A percentile compares a stretch with the other conserved stretches of the same genome.
phyloP scores from a whole-genome alignment of 2,113 vertebrate species.

The Chloroceryle aenea region DNA sequence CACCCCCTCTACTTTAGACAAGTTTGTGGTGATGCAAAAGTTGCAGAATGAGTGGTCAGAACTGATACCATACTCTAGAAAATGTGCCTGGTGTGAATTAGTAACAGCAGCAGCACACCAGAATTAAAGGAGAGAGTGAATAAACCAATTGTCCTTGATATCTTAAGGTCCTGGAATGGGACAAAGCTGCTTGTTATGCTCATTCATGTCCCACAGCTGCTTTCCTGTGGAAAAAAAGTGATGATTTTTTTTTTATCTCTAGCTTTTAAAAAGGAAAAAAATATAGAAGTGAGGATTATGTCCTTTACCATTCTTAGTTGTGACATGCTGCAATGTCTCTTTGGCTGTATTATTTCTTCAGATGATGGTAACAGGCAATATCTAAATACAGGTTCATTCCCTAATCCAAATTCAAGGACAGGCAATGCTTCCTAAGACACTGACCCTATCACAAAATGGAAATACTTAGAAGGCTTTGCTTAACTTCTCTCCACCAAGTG shows the following conservation, averaged over 20 bases:
- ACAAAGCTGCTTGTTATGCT: not conserved
- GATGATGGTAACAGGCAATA: not conserved
- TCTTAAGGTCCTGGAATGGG: not conserved
- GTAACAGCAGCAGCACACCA: not conserved
- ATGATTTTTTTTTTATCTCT: not conserved
- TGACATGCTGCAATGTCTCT: not conserved
- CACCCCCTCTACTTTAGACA: accelerated
- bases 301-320: not conserved
- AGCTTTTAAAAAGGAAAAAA: not conserved
- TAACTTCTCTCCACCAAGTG: not conserved
- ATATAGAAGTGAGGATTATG: not conserved
- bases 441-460: not conserved
- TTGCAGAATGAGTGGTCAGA: not conserved
- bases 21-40: not conserved
- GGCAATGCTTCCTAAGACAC: not conserved
- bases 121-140: not conserved
- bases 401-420: not conserved
- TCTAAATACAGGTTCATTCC: not conserved
- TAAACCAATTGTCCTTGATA: not conserved
- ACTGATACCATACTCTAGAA: accelerated
- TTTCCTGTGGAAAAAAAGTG: not conserved
- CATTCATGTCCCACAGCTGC: not conserved
- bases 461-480: not conserved
- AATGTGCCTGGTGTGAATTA: not conserved
- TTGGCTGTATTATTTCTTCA: not conserved